Evolutionary conservation across 2,113 vertebrate species (phyloP).

Genomic region (Dromiciops gliroides): DNA sequence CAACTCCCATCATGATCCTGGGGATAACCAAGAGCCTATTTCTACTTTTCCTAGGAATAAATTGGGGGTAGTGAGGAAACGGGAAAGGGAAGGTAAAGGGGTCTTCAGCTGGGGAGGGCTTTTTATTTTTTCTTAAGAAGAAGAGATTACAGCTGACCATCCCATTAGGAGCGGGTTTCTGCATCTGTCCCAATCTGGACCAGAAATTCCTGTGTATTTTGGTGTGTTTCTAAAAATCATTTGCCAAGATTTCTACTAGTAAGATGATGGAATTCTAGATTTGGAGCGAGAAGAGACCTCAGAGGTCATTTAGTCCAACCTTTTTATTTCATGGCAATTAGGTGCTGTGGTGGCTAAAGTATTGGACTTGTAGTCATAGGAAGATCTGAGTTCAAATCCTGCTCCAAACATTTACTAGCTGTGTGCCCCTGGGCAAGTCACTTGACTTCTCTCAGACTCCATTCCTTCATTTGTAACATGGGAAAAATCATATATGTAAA

Average conservation of each 20-base stretch:
- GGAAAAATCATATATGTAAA: neutral
- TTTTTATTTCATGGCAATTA: neutral
- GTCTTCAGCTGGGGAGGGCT: neutral
- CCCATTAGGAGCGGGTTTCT: neutral
- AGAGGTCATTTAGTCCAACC: neutral
- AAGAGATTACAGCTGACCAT: neutral
- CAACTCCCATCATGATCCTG: neutral
- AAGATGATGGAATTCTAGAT: neutral
- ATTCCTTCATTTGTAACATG: neutral
- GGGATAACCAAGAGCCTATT: neutral
- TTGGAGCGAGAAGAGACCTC: neutral
- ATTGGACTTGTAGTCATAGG: neutral
- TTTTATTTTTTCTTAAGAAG: neutral
- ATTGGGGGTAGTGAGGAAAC: constrained; percentile 32
- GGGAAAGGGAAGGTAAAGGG: neutral
- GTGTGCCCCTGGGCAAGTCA: neutral
- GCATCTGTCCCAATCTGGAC: neutral
- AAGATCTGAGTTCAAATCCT: neutral
- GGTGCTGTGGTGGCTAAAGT: neutral
- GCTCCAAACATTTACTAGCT: neutral
- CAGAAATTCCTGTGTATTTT: neutral
- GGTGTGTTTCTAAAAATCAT: neutral
- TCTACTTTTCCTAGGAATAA: constrained; percentile 27
- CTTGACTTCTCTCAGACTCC: neutral
- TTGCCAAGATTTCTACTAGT: neutral